Evolutionary conservation across 2,797 vertebrate species (phyloP).

Genomic region (Etheostoma perlongum): DNA sequence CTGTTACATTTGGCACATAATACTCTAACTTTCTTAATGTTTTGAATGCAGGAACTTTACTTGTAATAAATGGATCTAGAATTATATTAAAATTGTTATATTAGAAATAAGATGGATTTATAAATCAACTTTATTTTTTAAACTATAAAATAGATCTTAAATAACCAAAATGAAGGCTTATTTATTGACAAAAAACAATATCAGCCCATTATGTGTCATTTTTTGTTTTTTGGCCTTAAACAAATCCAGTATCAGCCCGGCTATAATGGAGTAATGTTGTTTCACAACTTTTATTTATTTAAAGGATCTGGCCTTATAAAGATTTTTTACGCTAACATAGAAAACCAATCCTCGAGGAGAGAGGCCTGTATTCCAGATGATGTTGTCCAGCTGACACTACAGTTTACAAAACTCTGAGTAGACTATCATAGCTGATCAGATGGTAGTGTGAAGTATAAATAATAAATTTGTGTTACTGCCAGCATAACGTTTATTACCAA

Average conservation of each 20-base stretch:
- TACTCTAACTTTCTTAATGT: background rate
- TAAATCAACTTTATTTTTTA: no score
- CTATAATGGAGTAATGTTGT: background rate
- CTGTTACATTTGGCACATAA: no score
- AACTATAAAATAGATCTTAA: background rate
- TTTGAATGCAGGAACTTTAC: background rate
- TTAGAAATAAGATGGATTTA: background rate
- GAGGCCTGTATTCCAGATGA: background rate
- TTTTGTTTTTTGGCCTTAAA: no score
- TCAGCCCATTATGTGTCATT: background rate
- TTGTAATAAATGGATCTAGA: background rate
- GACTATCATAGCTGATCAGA: constrained; percentile 35
- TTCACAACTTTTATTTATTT: background rate
- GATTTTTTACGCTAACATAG: background rate
- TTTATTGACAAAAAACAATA: no score
- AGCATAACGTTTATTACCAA: background rate
- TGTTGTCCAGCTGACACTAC: background rate
- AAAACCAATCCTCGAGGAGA: background rate
- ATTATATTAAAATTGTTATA: background rate
- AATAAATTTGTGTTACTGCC: constrained; percentile 14
- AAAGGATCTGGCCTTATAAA: background rate
- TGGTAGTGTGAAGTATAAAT: constrained; percentile 20
- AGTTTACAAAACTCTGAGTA: constrained; percentile 15
- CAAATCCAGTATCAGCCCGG: no score
- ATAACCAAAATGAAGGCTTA: background rate